Evolutionary conservation across 2,888 invertebrate species (phyloP).

Genomic region (Agrenia bidenticulata): DNA sequence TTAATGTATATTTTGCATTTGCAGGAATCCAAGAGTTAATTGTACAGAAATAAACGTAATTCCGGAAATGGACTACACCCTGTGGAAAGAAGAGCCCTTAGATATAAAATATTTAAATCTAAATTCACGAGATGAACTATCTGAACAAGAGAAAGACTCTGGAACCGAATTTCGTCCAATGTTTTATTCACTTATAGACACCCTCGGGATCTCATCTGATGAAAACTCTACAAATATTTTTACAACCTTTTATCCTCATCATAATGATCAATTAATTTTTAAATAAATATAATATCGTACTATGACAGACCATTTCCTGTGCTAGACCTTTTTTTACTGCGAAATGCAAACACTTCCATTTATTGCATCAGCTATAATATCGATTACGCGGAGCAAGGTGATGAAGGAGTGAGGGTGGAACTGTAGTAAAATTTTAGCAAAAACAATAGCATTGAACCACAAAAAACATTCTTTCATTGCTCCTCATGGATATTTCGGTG

Average conservation of each 20-base stretch:
- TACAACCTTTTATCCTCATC: background rate
- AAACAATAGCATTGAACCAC: too few relatives aligned
- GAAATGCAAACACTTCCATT: too few relatives aligned
- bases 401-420: too few relatives aligned
- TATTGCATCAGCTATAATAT: too few relatives aligned
- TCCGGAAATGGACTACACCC: slow-evolving; percentile 34
- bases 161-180: slow-evolving; percentile 1
- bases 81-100: slow-evolving; percentile 45
- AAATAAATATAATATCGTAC: too few relatives aligned
- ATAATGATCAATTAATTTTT: background rate
- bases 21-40: slow-evolving; percentile 45
- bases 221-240: background rate
- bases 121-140: background rate
- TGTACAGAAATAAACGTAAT: slow-evolving; percentile 39
- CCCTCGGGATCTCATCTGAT: slow-evolving; percentile 14
- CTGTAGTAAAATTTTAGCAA: too few relatives aligned
- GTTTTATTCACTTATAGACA: slow-evolving; percentile 11
- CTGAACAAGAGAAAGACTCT: background rate
- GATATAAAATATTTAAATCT: slow-evolving; percentile 4
- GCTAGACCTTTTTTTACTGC: too few relatives aligned
- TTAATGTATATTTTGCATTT: too few relatives aligned
- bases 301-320: too few relatives aligned
- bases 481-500: too few relatives aligned
- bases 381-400: too few relatives aligned
- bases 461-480: too few relatives aligned